Evolutionary conservation across 2,888 invertebrate species (phyloP), one percentile per base, ranked within the genome.

Genomic region (Pristionchus japonicus): DNA sequence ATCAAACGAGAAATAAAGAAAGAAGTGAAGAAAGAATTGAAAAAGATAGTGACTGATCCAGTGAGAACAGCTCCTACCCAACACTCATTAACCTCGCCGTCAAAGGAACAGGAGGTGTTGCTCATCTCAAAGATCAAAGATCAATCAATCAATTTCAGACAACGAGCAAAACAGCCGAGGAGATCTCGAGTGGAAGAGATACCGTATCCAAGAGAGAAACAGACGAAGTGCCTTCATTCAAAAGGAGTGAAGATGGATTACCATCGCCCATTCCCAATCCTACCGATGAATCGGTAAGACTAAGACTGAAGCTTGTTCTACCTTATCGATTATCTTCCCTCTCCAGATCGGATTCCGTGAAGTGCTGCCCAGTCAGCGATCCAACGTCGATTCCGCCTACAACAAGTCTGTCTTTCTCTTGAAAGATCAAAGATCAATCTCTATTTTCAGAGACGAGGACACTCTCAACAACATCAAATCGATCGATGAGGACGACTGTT

Each of bases 401-500:
- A 23, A 43, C 77, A 77, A 77, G 77, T 77, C 3, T 15, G n/a
- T 11, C 15, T n/a, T 13, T 47, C 77, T 13, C 40, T 77, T 6
- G 23, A 23, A 9, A 23, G 17, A 67, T 77, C 43, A 6, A 23
- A 4, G 40, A 74, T 34, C 47, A 9, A 40, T 15, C 20, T 70
- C 31, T 70, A 4, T 37, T 77, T 47, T 13, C 43, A 77, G 77
- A 17, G 77, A 77, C 77, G 77, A 77, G 27, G 77, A 77, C 47
- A 77, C 77, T 9, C 77, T 77, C n/a, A 77, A 77, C 77, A 77
- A 77, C 77, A 77, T 77, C 43, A 77, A 77, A 77, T 77, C 77
- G 77, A 77, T 77, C 43, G 77, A 77, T 77, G 77, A 77, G 23
- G 77, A 77, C 27, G 77, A 77, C 47, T 47, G 40, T 3, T 47